phyloP scores from a whole-genome alignment of 2,888 invertebrate species.

The Amphipyra tragopoginis region DNA sequence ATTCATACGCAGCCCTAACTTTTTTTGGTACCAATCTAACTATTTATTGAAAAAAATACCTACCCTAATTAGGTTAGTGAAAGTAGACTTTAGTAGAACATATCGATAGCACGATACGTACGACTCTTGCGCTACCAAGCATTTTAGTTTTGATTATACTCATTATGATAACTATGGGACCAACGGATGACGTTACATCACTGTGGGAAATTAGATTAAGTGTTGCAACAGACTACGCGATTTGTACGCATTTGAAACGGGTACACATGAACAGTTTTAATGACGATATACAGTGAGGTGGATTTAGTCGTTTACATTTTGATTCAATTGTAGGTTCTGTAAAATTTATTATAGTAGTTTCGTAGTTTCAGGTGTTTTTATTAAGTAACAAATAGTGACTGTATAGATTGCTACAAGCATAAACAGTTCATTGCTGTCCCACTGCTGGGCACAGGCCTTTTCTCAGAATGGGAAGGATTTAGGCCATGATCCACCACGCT shows the following conservation, averaged over 20 bases:
- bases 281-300: slow-evolving; percentile 35
- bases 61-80: slow-evolving; percentile 25
- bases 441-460: too few relatives aligned
- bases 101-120: slow-evolving; percentile 49
- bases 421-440: too few relatives aligned
- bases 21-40: too few relatives aligned
- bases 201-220: slow-evolving; percentile 56
- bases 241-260: slow-evolving; percentile 44
- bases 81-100: slow-evolving; percentile 39
- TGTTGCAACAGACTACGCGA: slow-evolving; percentile 56
- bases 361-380: slow-evolving; percentile 25
- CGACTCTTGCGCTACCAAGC: slow-evolving; percentile 56
- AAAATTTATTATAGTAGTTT: slow-evolving; percentile 27
- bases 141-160: slow-evolving; percentile 69
- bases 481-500: too few relatives aligned
- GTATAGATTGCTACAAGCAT: slow-evolving; percentile 21
- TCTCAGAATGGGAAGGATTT: too few relatives aligned
- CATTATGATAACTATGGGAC: slow-evolving; percentile 68
- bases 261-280: slow-evolving; percentile 48
- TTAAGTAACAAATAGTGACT: slow-evolving; percentile 17
- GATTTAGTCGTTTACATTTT: slow-evolving; percentile 32
- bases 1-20: too few relatives aligned
- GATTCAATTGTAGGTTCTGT: slow-evolving; percentile 29
- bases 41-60: slow-evolving; percentile 3
- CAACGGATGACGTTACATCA: slow-evolving; percentile 56